A percentile compares a stretch with the other conserved stretches of the same genome.
Conservation (phyloP, 2,888 invertebrate species). For the Synanthedon andrenaeformis region DNA sequence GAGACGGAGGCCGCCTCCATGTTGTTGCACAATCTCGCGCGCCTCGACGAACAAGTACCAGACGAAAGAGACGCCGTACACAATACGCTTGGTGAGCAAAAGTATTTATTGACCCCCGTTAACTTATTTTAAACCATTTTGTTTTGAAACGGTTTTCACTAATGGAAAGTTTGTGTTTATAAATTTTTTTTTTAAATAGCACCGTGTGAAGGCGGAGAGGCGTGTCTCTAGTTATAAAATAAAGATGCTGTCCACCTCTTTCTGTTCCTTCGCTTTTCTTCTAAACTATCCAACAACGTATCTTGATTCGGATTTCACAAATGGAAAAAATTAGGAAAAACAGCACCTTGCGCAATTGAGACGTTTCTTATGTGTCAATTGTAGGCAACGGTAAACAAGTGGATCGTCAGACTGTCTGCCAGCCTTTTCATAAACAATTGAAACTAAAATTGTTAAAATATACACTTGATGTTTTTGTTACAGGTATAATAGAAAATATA, state of each 20-base stretch:
- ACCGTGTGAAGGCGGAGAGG: conserved; percentile 26
- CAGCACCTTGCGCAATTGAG: no score
- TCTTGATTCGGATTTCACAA: no score
- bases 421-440: no score
- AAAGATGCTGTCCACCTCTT: no score
- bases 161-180: neutral
- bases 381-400: no score
- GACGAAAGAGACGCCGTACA: conserved; percentile 97
- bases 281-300: no score
- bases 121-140: neutral
- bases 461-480: conserved; percentile 10
- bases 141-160: conserved; percentile 1
- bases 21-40: conserved; percentile 91
- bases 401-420: no score
- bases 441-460: no score
- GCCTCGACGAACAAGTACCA: conserved; percentile 92
- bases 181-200: conserved; percentile 37
- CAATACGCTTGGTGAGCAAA: conserved; percentile 81
- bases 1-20: conserved; percentile 92
- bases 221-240: no score
- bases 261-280: neutral
- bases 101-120: neutral
- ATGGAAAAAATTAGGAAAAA: no score
- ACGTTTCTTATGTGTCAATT: no score
- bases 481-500: conserved; percentile 94